Conservation (phyloP, 2,888 invertebrate genomes). For the Spilosoma lubricipeda region DNA sequence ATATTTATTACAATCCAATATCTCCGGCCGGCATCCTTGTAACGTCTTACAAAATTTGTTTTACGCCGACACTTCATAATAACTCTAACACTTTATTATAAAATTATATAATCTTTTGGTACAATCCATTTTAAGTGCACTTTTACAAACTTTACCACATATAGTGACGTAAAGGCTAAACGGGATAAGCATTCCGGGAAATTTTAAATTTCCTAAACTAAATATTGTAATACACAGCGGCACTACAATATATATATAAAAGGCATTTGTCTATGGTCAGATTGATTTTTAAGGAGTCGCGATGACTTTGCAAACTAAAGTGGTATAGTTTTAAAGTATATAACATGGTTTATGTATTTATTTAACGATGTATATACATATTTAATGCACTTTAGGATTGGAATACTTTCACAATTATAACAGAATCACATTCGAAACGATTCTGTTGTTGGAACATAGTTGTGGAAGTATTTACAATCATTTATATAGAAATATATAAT, state of each 20-base stretch:
- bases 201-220: conserved; percentile 74
- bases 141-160: conserved; percentile 78
- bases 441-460: not conserved
- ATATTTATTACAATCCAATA: conserved; percentile 86
- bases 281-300: conserved; percentile 9
- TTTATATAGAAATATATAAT: conserved; percentile 13
- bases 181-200: conserved; percentile 68
- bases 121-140: conserved; percentile 85
- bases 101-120: conserved; percentile 86
- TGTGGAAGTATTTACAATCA: conserved; percentile 34
- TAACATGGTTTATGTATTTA: conserved; percentile 4
- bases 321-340: conserved; percentile 5
- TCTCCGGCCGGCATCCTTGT: conserved; percentile 74
- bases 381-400: conserved; percentile 15
- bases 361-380: conserved; percentile 22
- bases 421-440: not conserved
- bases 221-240: conserved; percentile 50
- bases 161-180: conserved; percentile 73
- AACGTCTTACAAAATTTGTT: conserved; percentile 82
- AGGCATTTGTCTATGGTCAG: conserved; percentile 29
- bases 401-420: conserved; percentile 37
- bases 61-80: conserved; percentile 73
- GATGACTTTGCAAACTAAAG: not conserved
- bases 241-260: conserved; percentile 37
- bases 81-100: conserved; percentile 83